These are phyloP conservation scores for Microctonus aethiopoides DNA, from an alignment of 2,888 invertebrate species.

Conservation along the genomic window DNA sequence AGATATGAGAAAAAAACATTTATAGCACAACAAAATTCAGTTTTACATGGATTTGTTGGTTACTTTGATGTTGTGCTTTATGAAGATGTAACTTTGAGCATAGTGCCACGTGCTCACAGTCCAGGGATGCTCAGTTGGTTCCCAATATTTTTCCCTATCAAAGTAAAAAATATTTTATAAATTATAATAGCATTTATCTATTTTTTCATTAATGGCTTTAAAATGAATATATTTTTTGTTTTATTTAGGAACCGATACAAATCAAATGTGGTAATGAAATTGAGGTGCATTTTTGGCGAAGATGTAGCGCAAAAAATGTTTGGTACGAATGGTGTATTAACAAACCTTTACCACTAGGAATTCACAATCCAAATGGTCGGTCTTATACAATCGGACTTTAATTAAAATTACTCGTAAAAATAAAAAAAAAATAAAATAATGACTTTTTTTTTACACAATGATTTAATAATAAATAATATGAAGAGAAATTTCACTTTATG, in stretches of 20 bases:
- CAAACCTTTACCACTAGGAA: slow-evolving; percentile 71
- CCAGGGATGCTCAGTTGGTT: slow-evolving; percentile 98
- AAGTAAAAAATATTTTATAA: slow-evolving; percentile 69
- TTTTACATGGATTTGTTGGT: slow-evolving; percentile 94
- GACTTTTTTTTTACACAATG: not conserved
- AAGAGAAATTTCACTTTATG: too few relatives aligned
- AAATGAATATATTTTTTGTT: not conserved
- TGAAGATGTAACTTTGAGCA: slow-evolving; percentile 87
- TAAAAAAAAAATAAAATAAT: too few relatives aligned
- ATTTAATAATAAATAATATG: too few relatives aligned
- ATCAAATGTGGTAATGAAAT: slow-evolving; percentile 78
- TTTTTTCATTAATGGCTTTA: slow-evolving; percentile 14
- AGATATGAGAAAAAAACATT: slow-evolving; percentile 79
- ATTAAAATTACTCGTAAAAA: slow-evolving; percentile 45
- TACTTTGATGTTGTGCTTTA: slow-evolving; percentile 93
- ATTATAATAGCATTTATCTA: too few relatives aligned
- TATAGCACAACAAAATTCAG: slow-evolving; percentile 77
- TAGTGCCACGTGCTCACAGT: slow-evolving; percentile 89
- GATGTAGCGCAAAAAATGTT: slow-evolving; percentile 81
- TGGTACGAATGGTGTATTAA: slow-evolving; percentile 96
- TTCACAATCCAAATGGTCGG: slow-evolving; percentile 81
- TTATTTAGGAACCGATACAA: slow-evolving; percentile 76
- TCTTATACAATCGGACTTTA: slow-evolving; percentile 77
- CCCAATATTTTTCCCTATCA: slow-evolving; percentile 92
- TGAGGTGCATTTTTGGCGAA: slow-evolving; percentile 88